Base-by-base conservation (phyloP, 2,113 vertebrate species). In the Ivindomyrus marchei region DNA sequence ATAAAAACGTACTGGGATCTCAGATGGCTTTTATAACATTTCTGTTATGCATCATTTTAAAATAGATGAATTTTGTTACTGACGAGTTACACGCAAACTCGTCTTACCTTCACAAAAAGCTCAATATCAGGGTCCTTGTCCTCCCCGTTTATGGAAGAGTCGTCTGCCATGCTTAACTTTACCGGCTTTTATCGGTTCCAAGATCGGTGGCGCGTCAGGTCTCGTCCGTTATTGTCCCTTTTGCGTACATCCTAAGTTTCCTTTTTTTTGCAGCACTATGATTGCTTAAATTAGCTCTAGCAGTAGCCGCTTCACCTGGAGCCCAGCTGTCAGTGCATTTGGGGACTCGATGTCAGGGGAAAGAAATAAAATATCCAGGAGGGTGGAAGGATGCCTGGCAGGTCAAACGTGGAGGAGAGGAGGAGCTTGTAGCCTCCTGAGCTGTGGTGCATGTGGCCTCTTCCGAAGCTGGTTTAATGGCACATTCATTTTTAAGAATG, bases 31-130 rank as follows among this genome's bases (percentile, higher is more conserved):
- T 49, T 49, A 85, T 13, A 85, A 49, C n/a, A 49, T 47, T 85
- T 49, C 45, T 8, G 19, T 85, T 85, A 49, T 47, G 83, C 83
- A 4, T n/a, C 42, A 85, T 24, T 46, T 46, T 85, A 85, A 85
- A 85, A 49, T 47, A 47, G 2, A 27, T n/a, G 3, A 21, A 49
- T 46, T 85, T 45, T 47, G 3, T 45, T 86, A 53, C 50, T 52
- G 86, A 56, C 50, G 50, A 21, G 50, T 39, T 53, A 53, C n/a
- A 62, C 27, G 80, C 74, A 85, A 13, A 46, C 53, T n/a, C 50
- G 39, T 90, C 98, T 97, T 97, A 99, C 98, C 98, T 99, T 99
- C 80, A 99, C 98, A 94, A 99, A 99, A 92, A 99, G 97, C 94
- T 99, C 98, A 46, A 99, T 98, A 90, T 99, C 98, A 88, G 98